phyloP scores from a whole-genome alignment of 2,113 vertebrate species.

The Thamnaconus septentrionalis region DNA sequence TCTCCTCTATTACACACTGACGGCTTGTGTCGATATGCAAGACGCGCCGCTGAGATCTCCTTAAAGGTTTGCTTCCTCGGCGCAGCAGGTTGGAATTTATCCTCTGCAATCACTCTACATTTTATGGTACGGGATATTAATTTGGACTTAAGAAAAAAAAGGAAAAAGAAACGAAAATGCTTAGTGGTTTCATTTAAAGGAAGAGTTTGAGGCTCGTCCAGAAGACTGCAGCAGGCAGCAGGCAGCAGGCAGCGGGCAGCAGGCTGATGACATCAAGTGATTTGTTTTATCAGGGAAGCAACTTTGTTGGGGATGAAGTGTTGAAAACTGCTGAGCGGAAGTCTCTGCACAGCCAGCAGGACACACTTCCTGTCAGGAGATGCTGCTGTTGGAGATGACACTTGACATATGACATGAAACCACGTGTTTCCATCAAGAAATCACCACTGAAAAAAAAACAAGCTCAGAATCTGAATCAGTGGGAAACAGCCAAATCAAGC shows the following conservation, averaged over 20 bases:
- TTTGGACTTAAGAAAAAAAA: slow-evolving; percentile 15
- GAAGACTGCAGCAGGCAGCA: no score
- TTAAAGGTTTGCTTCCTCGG: slow-evolving; percentile 54
- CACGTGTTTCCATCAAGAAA: no score
- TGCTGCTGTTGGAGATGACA: not conserved
- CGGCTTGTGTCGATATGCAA: slow-evolving; percentile 65
- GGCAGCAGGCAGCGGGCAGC: no score
- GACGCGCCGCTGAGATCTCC: slow-evolving; percentile 46
- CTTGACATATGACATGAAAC: no score
- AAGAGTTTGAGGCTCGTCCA: not conserved
- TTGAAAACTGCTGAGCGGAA: slow-evolving; percentile 8
- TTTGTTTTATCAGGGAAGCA: no score
- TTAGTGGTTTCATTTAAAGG: not conserved
- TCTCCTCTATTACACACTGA: slow-evolving; percentile 65
- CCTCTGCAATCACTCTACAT: slow-evolving; percentile 29
- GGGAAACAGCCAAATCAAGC: no score
- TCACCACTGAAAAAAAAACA: no score
- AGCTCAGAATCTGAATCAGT: no score
- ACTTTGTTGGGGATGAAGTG: no score
- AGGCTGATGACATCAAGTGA: no score
- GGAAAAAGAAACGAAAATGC: slow-evolving; percentile 1
- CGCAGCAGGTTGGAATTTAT: slow-evolving; percentile 37
- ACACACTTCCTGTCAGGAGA: not conserved
- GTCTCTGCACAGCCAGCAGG: no score
- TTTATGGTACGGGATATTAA: slow-evolving; percentile 31